Evolutionary conservation across 2,113 vertebrate species (phyloP), one percentile per base, ranked within the genome.

Genomic region (Amphiprion percula): DNA sequence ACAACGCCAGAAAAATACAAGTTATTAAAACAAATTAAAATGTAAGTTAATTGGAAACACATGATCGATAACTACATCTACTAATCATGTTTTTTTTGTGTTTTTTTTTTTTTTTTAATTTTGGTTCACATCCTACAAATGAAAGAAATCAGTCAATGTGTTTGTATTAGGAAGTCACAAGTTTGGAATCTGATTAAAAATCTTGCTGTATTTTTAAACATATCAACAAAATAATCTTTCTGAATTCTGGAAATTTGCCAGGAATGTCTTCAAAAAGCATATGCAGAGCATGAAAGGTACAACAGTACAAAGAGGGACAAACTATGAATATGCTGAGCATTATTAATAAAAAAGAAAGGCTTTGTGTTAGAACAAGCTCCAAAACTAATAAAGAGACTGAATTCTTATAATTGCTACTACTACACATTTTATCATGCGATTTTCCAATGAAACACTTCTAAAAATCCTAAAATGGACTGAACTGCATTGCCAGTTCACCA

Each of bases 281-380:
- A 21, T 15, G 11, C 61, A 28, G 9, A 37, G 15, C 59, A 54
- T 44, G 4, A 69, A 52, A 21, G 50, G 64, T 58, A 52, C 67
- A 41, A 54, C 30, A 46, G 19, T 30, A 69, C 4, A 58, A n/a
- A 39, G 50, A 71, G n/a, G 56, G 28, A 52, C 41, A 64, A 47
- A 61, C 28, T 15, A 14, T 30, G 6, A 10, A 37, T 54, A 56
- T 37, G 30, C 56, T 73, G 50, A 59, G 26, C 12, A 23, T 53
- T 26, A 19, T 68, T 30, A 73, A 28, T 16, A 61, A 33, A 50
- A 64, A 70, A 39, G 11, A 59, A 71, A 44, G 12, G 7, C 8
- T 47, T 33, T 26, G 28, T 24, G 19, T 15, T 64, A 26, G 41
- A 58, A 50, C 10, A 33, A 28, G 23, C 12, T 30, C 4, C 4